Evolutionary conservation across 1,140 invertebrate species (phyloP).

Genomic region (Muscidifurax raptorellus): DNA sequence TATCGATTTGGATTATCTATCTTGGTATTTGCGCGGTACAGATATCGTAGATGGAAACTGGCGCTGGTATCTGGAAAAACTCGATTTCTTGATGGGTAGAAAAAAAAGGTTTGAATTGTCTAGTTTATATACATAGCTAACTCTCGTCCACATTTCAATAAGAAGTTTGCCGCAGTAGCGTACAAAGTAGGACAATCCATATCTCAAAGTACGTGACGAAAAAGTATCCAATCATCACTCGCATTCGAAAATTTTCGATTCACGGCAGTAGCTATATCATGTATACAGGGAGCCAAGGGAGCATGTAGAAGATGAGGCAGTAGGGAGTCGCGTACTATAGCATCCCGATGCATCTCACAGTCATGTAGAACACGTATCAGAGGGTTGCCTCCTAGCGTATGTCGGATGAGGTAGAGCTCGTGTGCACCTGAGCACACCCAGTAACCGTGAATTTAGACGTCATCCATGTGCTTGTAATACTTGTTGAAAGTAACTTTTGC

Average conservation of each 20-base stretch:
- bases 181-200: background rate
- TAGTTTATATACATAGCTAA: background rate
- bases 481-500: background rate
- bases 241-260: background rate
- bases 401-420: background rate
- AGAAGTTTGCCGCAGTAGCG: background rate
- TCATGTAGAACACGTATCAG: constrained; percentile 21
- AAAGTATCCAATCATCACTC: no score
- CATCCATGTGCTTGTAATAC: background rate
- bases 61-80: no score
- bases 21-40: background rate
- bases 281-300: background rate
- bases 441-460: background rate
- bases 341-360: background rate
- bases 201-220: constrained; percentile 2
- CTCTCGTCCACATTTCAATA: background rate
- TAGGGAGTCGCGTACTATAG: background rate
- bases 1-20: background rate
- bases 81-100: no score
- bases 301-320: background rate
- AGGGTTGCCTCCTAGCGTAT: background rate
- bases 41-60: no score
- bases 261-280: background rate
- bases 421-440: background rate
- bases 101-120: background rate